These are phyloP conservation scores for Anthopleura xanthogrammica DNA, from an alignment of 92 coral and sea anemone species.

Conservation along the genomic window DNA sequence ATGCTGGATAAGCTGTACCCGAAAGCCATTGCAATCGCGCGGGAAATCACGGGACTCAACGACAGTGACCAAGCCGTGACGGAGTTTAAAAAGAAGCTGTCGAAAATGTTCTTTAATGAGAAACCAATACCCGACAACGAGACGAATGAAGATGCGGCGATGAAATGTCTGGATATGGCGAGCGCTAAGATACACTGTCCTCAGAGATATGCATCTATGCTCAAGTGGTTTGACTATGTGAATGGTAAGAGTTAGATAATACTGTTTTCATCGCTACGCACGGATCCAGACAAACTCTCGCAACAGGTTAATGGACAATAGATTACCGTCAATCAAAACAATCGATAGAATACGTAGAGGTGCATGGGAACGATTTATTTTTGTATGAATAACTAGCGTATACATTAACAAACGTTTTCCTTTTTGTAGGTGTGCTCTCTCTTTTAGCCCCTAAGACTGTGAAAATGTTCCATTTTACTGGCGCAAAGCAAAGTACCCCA, in stretches of 20 bases:
- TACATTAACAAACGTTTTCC: neutral
- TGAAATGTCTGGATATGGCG: conserved; percentile 64
- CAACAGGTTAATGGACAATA: too few species aligned
- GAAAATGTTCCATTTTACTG: conserved; percentile 87
- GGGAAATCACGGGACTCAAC: conserved; percentile 51
- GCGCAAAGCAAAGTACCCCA: conserved; percentile 73
- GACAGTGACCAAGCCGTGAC: conserved; percentile 58
- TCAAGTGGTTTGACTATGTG: conserved; percentile 87
- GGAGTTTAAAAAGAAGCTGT: conserved; percentile 64
- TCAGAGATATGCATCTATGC: conserved; percentile 72
- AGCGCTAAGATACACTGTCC: conserved; percentile 84
- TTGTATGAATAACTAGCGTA: too few species aligned
- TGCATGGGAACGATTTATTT: too few species aligned
- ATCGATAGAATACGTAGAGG: too few species aligned
- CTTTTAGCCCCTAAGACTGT: conserved; percentile 70
- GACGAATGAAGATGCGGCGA: conserved; percentile 74
- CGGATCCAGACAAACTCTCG: too few species aligned
- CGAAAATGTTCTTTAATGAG: conserved; percentile 85
- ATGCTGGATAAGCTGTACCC: conserved; percentile 71
- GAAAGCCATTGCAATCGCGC: conserved; percentile 76
- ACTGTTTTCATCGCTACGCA: too few species aligned
- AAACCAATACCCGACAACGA: conserved; percentile 82
- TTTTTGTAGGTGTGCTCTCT: conserved; percentile 59
- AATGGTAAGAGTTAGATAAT: conserved; percentile 45
- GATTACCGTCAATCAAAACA: too few species aligned